Percentiles rank a stretch among this genome's conserved stretches.
These are phyloP conservation scores for Phylloscopus trochiloides DNA, from an alignment of 2,113 vertebrate species.

Conservation along the genomic window DNA sequence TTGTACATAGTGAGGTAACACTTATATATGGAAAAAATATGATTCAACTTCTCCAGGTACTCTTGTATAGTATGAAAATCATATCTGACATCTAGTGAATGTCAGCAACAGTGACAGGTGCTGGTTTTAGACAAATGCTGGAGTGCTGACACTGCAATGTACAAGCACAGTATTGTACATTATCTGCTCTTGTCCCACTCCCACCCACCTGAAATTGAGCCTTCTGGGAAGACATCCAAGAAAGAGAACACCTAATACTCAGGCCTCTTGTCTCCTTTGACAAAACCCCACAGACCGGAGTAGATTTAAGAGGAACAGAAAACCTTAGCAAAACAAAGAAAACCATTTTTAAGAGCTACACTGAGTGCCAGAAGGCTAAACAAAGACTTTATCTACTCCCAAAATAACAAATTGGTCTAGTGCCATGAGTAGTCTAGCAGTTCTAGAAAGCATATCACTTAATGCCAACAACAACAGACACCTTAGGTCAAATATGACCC, in stretches of 20 bases:
- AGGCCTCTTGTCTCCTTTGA: neutral
- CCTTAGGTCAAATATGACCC: slow-evolving; percentile 4
- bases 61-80: neutral
- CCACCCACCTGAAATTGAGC: slow-evolving; percentile 16
- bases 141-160: slow-evolving; percentile 16
- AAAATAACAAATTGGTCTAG: slow-evolving; percentile 40
- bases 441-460: slow-evolving; percentile 18
- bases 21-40: neutral
- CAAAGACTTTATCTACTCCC: slow-evolving; percentile 56
- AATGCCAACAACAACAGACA: slow-evolving; percentile 61
- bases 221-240: slow-evolving; percentile 54
- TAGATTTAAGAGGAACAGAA: slow-evolving; percentile 53
- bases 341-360: slow-evolving; percentile 38
- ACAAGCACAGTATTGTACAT: neutral
- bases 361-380: slow-evolving; percentile 55
- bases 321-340: slow-evolving; percentile 57
- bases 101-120: slow-evolving; percentile 1
- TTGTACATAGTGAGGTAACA: neutral
- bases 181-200: neutral
- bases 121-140: neutral
- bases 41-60: neutral
- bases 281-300: neutral
- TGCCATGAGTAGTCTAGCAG: slow-evolving; percentile 4
- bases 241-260: slow-evolving; percentile 27
- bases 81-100: neutral